A percentile compares a stretch with the other conserved stretches of the same genome.
Evolutionary conservation across 1,140 invertebrate species (phyloP).

Genomic region (Pseudomyrmex concolor): DNA sequence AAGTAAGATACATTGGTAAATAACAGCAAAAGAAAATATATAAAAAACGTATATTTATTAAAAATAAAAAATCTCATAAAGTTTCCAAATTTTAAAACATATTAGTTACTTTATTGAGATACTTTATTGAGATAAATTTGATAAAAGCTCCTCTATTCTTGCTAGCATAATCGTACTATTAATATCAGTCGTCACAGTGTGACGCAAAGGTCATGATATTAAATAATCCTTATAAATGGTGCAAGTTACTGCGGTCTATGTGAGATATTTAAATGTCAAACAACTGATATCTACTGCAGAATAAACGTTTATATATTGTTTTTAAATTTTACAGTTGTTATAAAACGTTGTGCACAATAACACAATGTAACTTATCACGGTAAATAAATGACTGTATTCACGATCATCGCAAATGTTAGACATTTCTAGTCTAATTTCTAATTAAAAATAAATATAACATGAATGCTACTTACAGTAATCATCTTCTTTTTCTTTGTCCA

Average conservation of each 20-base stretch:
- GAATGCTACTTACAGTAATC: constrained; percentile 12
- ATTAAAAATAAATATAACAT: background rate
- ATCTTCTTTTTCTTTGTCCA: too few relatives aligned
- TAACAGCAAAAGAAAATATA: too few relatives aligned
- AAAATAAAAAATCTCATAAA: too few relatives aligned
- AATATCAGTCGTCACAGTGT: background rate
- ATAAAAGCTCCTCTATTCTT: background rate
- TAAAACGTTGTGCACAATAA: background rate
- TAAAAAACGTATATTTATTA: too few relatives aligned
- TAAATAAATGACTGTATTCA: background rate
- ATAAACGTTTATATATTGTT: background rate
- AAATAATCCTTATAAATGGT: constrained; percentile 9
- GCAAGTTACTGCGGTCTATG: background rate
- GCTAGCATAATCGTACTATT: background rate
- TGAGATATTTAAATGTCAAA: constrained; percentile 32
- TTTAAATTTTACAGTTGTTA: background rate
- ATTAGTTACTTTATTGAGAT: too few relatives aligned
- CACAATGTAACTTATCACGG: background rate
- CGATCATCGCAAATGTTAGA: background rate
- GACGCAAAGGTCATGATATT: background rate
- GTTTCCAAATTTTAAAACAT: too few relatives aligned
- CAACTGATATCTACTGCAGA: constrained; percentile 6
- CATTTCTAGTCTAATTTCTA: background rate
- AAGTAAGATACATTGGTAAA: too few relatives aligned
- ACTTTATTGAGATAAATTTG: background rate